Base-by-base conservation (phyloP, 2,113 vertebrate species). In the Thinocorus orbignyianus region DNA sequence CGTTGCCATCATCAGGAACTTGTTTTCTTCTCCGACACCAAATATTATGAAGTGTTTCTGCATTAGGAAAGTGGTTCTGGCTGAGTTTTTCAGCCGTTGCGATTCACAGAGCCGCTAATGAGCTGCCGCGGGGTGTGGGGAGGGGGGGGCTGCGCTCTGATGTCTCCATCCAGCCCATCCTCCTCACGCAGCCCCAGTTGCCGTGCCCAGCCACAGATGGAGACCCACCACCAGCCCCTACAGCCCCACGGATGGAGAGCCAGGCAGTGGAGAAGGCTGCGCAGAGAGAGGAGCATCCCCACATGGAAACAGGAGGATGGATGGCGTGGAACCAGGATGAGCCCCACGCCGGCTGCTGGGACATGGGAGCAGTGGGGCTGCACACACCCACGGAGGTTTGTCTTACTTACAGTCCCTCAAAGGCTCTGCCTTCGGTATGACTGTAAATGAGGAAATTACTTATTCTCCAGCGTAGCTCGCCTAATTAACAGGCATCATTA, bases 21-120 rank as follows among this genome's bases (percentile, higher is more conserved):
- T 96, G 92, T 94, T 95, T 95, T 74, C 92, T 86, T 39, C 96
- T 66, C 91, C 35, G 3, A 18, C 92, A 94, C 94, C 88, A 95
- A 96, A 96, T 93, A 95, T 96, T 95, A 55, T 95, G 95, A 97
- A 94, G 95, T 93, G 96, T 95, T 95, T 95, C 92, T 93, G 90
- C 76, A 41, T 74, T 51, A 79, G 92, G 80, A 66, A 52, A 81
- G 58, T 8, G 2, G 86, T 51, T 94, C 95, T 85, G 93, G 92
- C 90, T 74, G 95, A 33, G 60, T 42, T 95, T 95, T 92, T 70
- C 83, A 91, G 76, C 90, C 85, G 25, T 3, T 22, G 80, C 52
- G 7, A 90, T 82, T 96, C 95, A 84, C 80, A 14, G 93, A 66
- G 44, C 94, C 3, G 7, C 31, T 93, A 95, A 97, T 42, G 94